These are phyloP conservation scores for Lagopus muta DNA, from an alignment of 2,113 vertebrate genomes.

Conservation along the genomic window DNA sequence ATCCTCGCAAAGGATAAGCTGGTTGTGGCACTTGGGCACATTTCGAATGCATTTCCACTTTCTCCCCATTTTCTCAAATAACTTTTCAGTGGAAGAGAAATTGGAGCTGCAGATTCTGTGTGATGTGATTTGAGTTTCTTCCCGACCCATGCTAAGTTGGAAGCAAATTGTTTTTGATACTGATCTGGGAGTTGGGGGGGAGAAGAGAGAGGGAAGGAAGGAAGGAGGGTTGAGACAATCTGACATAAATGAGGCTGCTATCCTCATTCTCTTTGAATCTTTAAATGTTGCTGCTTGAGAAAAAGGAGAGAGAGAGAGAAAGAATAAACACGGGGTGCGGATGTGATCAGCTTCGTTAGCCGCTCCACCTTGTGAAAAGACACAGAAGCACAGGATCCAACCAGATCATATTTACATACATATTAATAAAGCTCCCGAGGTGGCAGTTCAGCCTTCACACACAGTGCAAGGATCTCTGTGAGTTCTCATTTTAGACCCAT, in stretches of 20 bases:
- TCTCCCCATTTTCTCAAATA: constrained; percentile 50
- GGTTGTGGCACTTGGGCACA: constrained; percentile 45
- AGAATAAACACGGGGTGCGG: background rate
- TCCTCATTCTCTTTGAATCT: constrained; percentile 34
- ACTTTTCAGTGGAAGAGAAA: constrained; percentile 56
- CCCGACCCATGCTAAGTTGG: constrained; percentile 16
- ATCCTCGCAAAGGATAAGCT: constrained; percentile 28
- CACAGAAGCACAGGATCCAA: constrained; percentile 15
- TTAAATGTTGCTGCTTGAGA: background rate
- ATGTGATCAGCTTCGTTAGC: constrained; percentile 28
- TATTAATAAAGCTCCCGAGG: constrained; percentile 59
- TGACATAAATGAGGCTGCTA: constrained; percentile 22
- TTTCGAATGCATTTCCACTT: constrained; percentile 43
- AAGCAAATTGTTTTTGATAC: constrained; percentile 22
- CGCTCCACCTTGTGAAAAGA: constrained; percentile 54
- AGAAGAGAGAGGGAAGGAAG: background rate
- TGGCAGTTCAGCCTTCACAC: constrained; percentile 49
- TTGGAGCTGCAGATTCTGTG: constrained; percentile 22
- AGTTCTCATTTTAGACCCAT: constrained; percentile 66
- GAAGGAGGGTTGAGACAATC: background rate
- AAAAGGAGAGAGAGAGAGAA: background rate
- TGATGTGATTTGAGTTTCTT: constrained; percentile 56
- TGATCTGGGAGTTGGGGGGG: background rate
- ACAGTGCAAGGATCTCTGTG: constrained; percentile 30
- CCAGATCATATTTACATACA: constrained; percentile 57